A percentile compares a stretch with the other conserved stretches of the same genome.
phyloP scores from a whole-genome alignment of 2,888 invertebrate species.

The Caenorhabditis panamensis region DNA sequence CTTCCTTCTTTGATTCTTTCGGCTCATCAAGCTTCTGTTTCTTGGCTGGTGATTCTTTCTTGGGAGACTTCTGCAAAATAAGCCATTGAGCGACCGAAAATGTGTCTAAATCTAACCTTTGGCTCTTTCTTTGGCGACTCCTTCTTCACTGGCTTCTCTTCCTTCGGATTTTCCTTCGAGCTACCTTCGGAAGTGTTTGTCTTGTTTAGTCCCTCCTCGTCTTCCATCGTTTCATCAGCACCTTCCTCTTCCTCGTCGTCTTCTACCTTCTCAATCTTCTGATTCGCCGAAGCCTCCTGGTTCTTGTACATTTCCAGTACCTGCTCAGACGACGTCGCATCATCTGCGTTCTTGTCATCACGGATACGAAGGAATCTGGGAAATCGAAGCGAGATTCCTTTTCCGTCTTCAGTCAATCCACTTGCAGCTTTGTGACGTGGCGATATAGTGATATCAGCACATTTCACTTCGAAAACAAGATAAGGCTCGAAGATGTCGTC shows the following conservation, averaged over 20 bases:
- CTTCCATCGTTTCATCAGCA: constrained; percentile 20
- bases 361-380: constrained; percentile 92
- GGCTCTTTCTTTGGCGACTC: not conserved
- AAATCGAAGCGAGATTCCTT: constrained; percentile 91
- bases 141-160: not conserved
- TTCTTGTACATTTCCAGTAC: constrained; percentile 86
- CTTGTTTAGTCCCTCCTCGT: constrained; percentile 47
- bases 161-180: constrained; percentile 48
- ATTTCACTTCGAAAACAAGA: constrained; percentile 94
- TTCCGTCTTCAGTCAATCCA: constrained; percentile 84
- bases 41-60: constrained; percentile 7
- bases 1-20: constrained; percentile 10
- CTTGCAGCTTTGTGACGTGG: constrained; percentile 93
- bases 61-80: not conserved
- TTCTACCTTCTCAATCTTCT: constrained; percentile 65
- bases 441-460: constrained; percentile 96
- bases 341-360: constrained; percentile 93
- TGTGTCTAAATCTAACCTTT: no score
- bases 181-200: constrained; percentile 50
- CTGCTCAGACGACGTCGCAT: constrained; percentile 93
- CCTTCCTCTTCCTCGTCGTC: constrained; percentile 25
- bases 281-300: constrained; percentile 89
- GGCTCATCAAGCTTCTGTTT: not conserved
- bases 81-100: no score
- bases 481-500: constrained; percentile 93